A percentile compares a stretch with the other conserved stretches of the same genome.
Conservation (phyloP, 2,113 vertebrate species). For the Toxostoma redivivum region DNA sequence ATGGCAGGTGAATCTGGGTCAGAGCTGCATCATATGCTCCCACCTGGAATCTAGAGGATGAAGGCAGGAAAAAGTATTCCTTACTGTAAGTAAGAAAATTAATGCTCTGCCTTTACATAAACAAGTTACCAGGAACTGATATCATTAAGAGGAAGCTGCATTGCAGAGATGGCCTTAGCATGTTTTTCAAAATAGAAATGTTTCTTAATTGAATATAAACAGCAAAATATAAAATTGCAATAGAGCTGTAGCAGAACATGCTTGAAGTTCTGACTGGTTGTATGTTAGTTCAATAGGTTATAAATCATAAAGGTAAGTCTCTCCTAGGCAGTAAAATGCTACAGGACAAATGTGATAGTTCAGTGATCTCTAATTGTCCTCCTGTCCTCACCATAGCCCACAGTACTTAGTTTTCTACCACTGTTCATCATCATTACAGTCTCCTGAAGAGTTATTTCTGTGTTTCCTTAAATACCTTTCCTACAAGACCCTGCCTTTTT, state of each 20-base stretch:
- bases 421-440: not conserved
- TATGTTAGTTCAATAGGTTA: not conserved
- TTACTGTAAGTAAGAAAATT: not conserved
- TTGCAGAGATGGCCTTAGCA: not conserved
- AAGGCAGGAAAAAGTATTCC: not conserved
- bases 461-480: not conserved
- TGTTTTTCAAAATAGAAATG: not conserved
- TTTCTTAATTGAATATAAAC: not conserved
- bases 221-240: not conserved
- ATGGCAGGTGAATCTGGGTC: constrained; percentile 29
- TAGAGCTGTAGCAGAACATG: not conserved
- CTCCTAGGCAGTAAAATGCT: not conserved
- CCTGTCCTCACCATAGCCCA: not conserved
- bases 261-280: not conserved
- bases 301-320: not conserved
- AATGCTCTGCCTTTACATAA: not conserved
- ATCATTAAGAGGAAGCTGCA: not conserved
- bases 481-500: not conserved
- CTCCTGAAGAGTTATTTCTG: not conserved
- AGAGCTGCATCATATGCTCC: not conserved
- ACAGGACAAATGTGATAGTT: not conserved
- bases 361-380: not conserved
- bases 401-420: not conserved
- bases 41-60: not conserved
- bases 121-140: not conserved